phyloP scores from a whole-genome alignment of 2,888 invertebrate genomes.

The Hirtodrosophila confusa region DNA sequence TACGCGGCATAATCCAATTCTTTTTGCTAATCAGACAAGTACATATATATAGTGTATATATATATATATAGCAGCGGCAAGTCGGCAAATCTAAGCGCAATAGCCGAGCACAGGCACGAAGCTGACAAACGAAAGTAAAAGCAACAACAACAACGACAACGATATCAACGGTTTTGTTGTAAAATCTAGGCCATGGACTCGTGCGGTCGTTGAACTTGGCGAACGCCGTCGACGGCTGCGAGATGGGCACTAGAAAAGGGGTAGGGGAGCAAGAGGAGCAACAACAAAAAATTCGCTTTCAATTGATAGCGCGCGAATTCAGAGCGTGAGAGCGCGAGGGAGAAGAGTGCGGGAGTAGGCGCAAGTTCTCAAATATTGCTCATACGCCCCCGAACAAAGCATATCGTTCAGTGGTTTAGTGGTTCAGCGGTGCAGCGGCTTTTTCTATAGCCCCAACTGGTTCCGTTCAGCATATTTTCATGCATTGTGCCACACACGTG shows the following conservation, averaged over 20 bases:
- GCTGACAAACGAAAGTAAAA: constrained; percentile 70
- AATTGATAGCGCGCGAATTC: constrained; percentile 47
- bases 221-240: constrained; percentile 37
- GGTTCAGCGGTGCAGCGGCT: neutral
- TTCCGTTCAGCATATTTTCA: constrained; percentile 8
- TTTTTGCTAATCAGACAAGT: constrained; percentile 18
- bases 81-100: constrained; percentile 51
- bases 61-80: constrained; percentile 10
- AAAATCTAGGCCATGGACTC: constrained; percentile 84
- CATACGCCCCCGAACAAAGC: constrained; percentile 29
- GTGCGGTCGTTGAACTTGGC: constrained; percentile 83
- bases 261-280: neutral
- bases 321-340: constrained; percentile 6
- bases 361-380: constrained; percentile 21
- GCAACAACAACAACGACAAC: constrained; percentile 45
- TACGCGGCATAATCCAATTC: constrained; percentile 51
- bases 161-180: constrained; percentile 58
- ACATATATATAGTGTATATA: constrained; percentile 16
- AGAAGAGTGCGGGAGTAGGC: neutral
- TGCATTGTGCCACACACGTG: constrained; percentile 10
- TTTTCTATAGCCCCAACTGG: constrained; percentile 16
- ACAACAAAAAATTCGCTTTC: constrained; percentile 65
- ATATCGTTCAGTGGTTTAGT: neutral
- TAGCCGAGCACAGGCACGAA: constrained; percentile 40
- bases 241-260: constrained; percentile 14